Evolutionary conservation across 2,888 invertebrate genomes (phyloP), one percentile per base, ranked within the genome.

Genomic region (Athalia rosae): DNA sequence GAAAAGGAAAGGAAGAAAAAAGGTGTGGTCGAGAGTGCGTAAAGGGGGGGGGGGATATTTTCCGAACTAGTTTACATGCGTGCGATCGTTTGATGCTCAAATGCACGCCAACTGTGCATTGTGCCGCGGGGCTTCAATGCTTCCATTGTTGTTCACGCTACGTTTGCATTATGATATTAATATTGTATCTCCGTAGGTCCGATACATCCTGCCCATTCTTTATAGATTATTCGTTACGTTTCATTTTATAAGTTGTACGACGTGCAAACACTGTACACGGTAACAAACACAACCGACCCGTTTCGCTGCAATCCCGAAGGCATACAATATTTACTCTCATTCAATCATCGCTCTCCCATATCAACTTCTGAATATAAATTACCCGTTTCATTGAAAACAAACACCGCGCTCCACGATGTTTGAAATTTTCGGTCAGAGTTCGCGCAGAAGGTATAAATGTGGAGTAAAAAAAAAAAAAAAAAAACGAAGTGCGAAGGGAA

Each of bases 121-220:
- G 61, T 74, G 11, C 45, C 9, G 3, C 0, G 13, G 47, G 15
- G 66, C 58, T 58, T 74, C 11, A 74, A 62, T 74, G 74, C 74
- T 61, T 48, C 74, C 41, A 74, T 74, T 74, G 74, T 74, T 41
- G 62, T 41, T 8, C 74, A 74, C 61, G 74, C 74, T 71, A 15
- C 58, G 11, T 41, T 7, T 41, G 74, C 59, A 74, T 74, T 74
- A 74, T 74, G 74, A 74, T 74, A 74, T 74, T 74, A 74, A 74
- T 74, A 74, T 74, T 74, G 74, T 74, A 74, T 74, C 74, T 74
- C 61, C 0, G 28, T 47, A n/a, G 47, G 74, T 61, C 61, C 74
- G 74, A 74, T 74, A 74, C 74, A 61, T 74, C 74, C 74, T 61
- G 74, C 62, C 74, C 43, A 74, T 74, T 74, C 74, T 74, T 74